Evolutionary conservation across 2,888 invertebrate genomes (phyloP).

Genomic region (Pinctada fucata): DNA sequence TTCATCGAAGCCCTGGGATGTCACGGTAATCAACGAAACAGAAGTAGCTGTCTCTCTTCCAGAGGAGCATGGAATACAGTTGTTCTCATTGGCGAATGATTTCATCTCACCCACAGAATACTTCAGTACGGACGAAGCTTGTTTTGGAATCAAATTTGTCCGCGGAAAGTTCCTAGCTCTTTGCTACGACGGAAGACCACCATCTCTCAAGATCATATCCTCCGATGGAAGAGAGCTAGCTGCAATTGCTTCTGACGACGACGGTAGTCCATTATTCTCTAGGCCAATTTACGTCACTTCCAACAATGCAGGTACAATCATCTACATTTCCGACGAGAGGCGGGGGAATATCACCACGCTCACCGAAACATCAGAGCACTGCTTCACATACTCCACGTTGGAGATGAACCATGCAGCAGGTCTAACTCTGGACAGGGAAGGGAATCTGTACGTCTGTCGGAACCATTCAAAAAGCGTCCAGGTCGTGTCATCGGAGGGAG

Average conservation of each 20-base stretch:
- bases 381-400: constrained; percentile 50
- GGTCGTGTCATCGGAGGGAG: constrained; percentile 48
- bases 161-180: constrained; percentile 52
- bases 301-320: constrained; percentile 41
- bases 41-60: constrained; percentile 57
- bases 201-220: constrained; percentile 51
- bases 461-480: constrained; percentile 54
- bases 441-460: constrained; percentile 53
- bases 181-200: constrained; percentile 56
- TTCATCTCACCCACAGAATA: constrained; percentile 36
- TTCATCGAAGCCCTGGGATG: constrained; percentile 57
- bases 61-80: constrained; percentile 51
- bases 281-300: constrained; percentile 56
- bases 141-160: constrained; percentile 49
- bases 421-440: constrained; percentile 46
- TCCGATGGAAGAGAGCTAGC: constrained; percentile 50
- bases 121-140: constrained; percentile 50
- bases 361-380: constrained; percentile 50
- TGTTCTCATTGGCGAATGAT: constrained; percentile 38
- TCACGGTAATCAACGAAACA: constrained; percentile 45
- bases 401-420: constrained; percentile 55
- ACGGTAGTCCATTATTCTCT: constrained; percentile 53
- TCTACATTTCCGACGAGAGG: constrained; percentile 55
- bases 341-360: constrained; percentile 49
- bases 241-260: constrained; percentile 53